A percentile compares a stretch with the other conserved stretches of the same genome.
These are phyloP conservation scores for Bos taurus DNA, from an alignment of 2,113 vertebrate species.

Conservation along the genomic window ARS-UCD2.0 NC_037328.1:37231001-37231500, in stretches of 20 bases:
- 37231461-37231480: background rate
- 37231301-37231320: background rate
- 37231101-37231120: too few relatives aligned
- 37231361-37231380: background rate
- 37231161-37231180: background rate
- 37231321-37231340: background rate
- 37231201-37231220: background rate
- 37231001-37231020: background rate
- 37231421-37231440: background rate
- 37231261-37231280: background rate
- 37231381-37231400: background rate
- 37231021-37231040: background rate
- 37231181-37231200: background rate
- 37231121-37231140: background rate
- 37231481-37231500: background rate
- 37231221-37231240: background rate
- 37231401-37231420: accelerated
- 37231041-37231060: background rate
- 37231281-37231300: background rate
- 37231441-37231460: background rate
- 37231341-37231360: background rate
- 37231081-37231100: background rate
- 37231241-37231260: background rate
- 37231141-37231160: background rate
- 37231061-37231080: background rate